Evolutionary conservation across 2,113 vertebrate species (phyloP).

Genomic region (Ammospiza caudacuta): DNA sequence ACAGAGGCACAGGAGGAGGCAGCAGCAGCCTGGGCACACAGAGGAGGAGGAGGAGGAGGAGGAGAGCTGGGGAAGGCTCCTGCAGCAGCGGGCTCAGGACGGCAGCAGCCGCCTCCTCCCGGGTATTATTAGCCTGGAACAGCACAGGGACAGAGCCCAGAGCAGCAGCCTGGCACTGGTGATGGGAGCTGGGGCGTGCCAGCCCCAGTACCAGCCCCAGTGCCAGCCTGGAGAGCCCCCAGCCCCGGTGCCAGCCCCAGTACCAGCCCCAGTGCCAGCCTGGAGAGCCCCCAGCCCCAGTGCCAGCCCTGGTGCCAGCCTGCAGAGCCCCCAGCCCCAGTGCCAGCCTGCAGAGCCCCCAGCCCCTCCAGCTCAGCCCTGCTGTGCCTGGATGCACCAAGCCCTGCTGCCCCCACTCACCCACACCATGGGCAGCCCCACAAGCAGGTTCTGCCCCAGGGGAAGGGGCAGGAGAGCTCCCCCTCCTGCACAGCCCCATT

Average conservation of each 20-base stretch:
- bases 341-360: not conserved
- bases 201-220: not conserved
- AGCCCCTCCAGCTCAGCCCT: not conserved
- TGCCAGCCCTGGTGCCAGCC: not conserved
- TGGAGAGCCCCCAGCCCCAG: too few relatives aligned
- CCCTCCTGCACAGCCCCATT: not conserved
- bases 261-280: too few relatives aligned
- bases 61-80: not conserved
- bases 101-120: not conserved
- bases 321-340: too few relatives aligned
- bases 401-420: rapidly evolving
- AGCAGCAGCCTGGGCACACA: not conserved
- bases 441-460: rapidly evolving
- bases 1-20: not conserved
- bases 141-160: slow-evolving; percentile 5
- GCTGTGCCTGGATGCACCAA: rapidly evolving
- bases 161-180: rapidly evolving
- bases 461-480: rapidly evolving
- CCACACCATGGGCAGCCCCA: not conserved
- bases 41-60: not conserved
- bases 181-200: not conserved
- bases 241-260: too few relatives aligned
- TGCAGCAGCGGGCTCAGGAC: not conserved
- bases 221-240: not conserved
- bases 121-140: not conserved